Base-by-base conservation (phyloP, 2,113 vertebrate species). In the Rhodinocichla rosea region DNA sequence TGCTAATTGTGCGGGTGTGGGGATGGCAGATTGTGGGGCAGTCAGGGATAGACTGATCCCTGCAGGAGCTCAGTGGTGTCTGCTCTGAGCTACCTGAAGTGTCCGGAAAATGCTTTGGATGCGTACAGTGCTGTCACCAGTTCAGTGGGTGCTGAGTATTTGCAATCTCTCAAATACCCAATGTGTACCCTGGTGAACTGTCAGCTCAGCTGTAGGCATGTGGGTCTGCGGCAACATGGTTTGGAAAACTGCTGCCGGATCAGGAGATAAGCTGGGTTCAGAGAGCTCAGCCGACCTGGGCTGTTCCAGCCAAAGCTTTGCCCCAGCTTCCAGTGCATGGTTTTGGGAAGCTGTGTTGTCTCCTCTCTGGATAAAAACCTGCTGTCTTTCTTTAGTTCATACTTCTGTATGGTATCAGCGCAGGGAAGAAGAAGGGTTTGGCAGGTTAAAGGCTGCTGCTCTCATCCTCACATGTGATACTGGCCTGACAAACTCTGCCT, bases 251-350 rank as follows among this genome's bases (percentile, higher is more conserved):
- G 9, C 70, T 55, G 32, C 52, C 1, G 3, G 35, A 39, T 53
- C 4, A 8, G 18, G 73, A 49, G 55, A 13, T 19, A 6, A 9
- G 13, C 47, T 79, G 3, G 1, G 9, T 28, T 70, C 33, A 5
- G 42, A 63, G 47, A 49, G 14, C 68, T 63, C 50, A 5, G 15
- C 27, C 20, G 15, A 3, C 22, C 18, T 11, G 35, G 45, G 8
- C 44, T 62, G 1, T 17, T 71, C 22, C 52, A 87, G 65, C 47
- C 22, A 27, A 37, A 63, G 32, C 20, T 82, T 45, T 55, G 35
- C 53, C 60, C 63, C 57, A 59, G 56, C 40, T 17, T 3, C 15
- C 35, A 18, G 27, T 2, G 6, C 16, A 0, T 1, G 2, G 7
- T 52, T 52, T 74, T 35, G 32, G n/a, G 35, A 84, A 56, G 42